Base-by-base conservation (phyloP, 2,888 invertebrate species). In the Lepetodrilus schrolli region DNA sequence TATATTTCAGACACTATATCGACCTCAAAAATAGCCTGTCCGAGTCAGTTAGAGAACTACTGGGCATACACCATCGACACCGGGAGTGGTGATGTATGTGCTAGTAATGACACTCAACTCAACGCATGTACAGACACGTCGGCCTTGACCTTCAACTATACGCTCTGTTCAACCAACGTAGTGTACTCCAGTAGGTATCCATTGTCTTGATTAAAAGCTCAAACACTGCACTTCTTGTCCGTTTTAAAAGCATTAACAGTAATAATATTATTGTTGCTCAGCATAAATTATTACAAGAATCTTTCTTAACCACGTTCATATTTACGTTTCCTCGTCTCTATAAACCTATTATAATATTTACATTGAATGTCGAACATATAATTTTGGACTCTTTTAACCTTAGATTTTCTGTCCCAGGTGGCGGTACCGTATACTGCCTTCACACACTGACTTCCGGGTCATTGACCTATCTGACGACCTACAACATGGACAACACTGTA, bases 361-460 rank as follows among this genome's bases (percentile, higher is more conserved):
- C 5, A 21, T n/a, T n/a, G 3, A 21, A 34, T 4, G 36, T 66
- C 5, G 36, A 5, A 2, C n/a, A 20, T 8, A n/a, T 17, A 21
- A n/a, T n/a, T n/a, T n/a, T n/a, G n/a, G n/a, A n/a, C n/a, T n/a
- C n/a, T n/a, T n/a, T n/a, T n/a, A n/a, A n/a, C n/a, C n/a, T n/a
- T n/a, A n/a, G n/a, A n/a, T 17, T n/a, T 7, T 8, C 26, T n/a
- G 65, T 65, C n/a, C 37, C 71, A 84, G 85, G 76, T 21, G 75
- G 74, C 13, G 84, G 85, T 10, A 74, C 74, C n/a, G 58, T 80
- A 5, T 73, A 79, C 70, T 85, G 85, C 66, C 66, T 85, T 2
- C 74, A 82, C 36, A 73, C 17, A 20, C 38, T 37, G 7, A 51
- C 21, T 10, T 17, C 34, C 38, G 58, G 70, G 0, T 26, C 21